These are phyloP conservation scores for Bergia sp. DNA, from an alignment of 92 coral and sea anemone genomes.

Conservation along the genomic window DNA sequence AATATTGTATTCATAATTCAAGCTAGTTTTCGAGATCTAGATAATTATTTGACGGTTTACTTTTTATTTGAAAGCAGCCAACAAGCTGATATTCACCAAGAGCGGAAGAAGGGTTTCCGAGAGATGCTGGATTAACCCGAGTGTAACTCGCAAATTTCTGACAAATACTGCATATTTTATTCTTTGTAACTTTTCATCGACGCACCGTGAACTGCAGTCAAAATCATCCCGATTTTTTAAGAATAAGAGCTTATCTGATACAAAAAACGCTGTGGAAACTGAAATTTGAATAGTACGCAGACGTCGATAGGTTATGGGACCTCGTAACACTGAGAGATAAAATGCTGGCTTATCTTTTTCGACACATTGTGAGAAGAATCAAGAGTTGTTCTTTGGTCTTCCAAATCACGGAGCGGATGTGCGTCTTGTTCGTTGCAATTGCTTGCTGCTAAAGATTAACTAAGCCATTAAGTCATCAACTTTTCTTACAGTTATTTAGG, in stretches of 20 bases:
- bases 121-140: neutral
- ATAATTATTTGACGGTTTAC: neutral
- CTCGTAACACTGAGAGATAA: constrained; percentile 10
- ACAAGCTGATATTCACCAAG: neutral
- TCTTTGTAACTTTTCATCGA: neutral
- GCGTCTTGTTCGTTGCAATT: constrained; percentile 1
- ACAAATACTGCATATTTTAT: neutral
- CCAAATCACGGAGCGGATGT: constrained; percentile 4
- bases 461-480: constrained; percentile 16
- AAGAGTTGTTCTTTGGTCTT: neutral
- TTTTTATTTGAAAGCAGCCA: neutral
- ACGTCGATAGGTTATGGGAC: neutral
- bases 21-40: neutral
- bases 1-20: neutral
- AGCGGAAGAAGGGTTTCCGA: neutral
- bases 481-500: neutral
- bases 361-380: neutral
- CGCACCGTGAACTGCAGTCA: neutral
- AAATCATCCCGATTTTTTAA: constrained; percentile 7
- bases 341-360: neutral
- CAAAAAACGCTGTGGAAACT: neutral
- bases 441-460: constrained; percentile 9
- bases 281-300: neutral
- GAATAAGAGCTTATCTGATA: neutral
- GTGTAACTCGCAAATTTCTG: neutral